Base-by-base conservation (phyloP, 2,113 vertebrate species). In the Tympanuchus pallidicinctus region DNA sequence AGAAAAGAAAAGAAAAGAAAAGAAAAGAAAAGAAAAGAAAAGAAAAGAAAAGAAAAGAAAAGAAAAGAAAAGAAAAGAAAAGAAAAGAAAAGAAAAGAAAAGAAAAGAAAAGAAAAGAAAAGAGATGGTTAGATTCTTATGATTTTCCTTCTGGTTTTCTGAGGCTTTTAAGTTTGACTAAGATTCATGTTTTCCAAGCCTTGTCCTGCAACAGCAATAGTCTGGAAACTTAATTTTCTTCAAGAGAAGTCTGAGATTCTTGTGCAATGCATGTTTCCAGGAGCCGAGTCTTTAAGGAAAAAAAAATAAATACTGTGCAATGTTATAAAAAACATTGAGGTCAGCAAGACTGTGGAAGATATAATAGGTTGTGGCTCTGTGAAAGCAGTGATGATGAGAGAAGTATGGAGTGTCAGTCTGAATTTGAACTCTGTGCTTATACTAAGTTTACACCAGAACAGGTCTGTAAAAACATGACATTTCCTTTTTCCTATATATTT, bases 201-300 rank as follows among this genome's bases (percentile, higher is more conserved):
- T 64, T 93, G 69, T 92, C 30, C 54, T 79, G 70, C 48, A 82
- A 69, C 17, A 65, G 8, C 28, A n/a, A 34, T 8, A 43, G 43
- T 73, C 92, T 95, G 94, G 87, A 93, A 97, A 92, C 52, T 65
- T 67, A 30, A 84, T 96, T 95, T 91, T 76, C 72, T 83, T 64
- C n/a, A 65, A 83, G 65, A 75, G 72, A 89, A 94, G 93, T 8
- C 17, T 75, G 72, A 89, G 47, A 83, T 80, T 83, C 72, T 88
- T 77, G 38, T 65, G 69, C 40, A 86, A 56, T 77, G 34, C 27
- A 8, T 77, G 65, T 77, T 92, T 92, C 78, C 82, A 96, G 89
- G 47, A 91, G 87, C 64, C 59, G 5, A 6, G 17, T 86, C 45
- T 83, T 92, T 77, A 80, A 85, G 67, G 38, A 80, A 90, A 88